A percentile compares a stretch with the other conserved stretches of the same genome.
Conservation (phyloP, 2,113 vertebrate species). For the Pholis gunnellus region DNA sequence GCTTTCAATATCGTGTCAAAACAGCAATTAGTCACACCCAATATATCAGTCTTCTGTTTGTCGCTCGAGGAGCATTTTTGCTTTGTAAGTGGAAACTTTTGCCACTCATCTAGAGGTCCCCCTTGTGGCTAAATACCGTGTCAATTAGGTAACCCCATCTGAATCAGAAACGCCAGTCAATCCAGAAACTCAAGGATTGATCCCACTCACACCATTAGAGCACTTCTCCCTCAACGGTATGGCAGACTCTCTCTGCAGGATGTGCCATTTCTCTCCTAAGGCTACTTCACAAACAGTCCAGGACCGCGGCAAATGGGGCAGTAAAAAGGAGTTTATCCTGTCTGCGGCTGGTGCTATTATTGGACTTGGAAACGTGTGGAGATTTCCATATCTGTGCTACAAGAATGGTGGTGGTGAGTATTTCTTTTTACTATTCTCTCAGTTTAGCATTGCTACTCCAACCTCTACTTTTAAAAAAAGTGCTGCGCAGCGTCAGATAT, state of each 20-base stretch:
- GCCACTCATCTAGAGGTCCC: slow-evolving; percentile 39
- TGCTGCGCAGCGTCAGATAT: neutral
- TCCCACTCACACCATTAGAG: neutral
- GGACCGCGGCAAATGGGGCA: slow-evolving; percentile 74
- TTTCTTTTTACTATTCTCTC: neutral
- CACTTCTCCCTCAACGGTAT: slow-evolving; percentile 35
- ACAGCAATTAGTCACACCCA: slow-evolving; percentile 27
- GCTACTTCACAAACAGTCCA: neutral
- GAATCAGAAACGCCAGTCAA: slow-evolving; percentile 1
- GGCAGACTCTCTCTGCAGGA: slow-evolving; percentile 42
- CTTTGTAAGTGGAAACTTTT: neutral
- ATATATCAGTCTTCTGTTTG: neutral
- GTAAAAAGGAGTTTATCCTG: slow-evolving; percentile 75
- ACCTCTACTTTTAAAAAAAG: neutral
- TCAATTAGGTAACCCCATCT: slow-evolving; percentile 23
- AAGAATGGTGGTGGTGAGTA: slow-evolving; percentile 79
- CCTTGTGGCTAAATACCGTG: slow-evolving; percentile 56
- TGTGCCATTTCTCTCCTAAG: slow-evolving; percentile 18
- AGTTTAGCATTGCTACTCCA: neutral
- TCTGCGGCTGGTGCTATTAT: slow-evolving; percentile 75
- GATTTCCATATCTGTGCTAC: slow-evolving; percentile 81
- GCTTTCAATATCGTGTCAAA: slow-evolving; percentile 17
- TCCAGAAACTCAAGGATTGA: slow-evolving; percentile 12
- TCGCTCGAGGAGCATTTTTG: neutral
- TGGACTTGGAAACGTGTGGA: slow-evolving; percentile 80